phyloP scores from a whole-genome alignment of 2,797 vertebrate species.

The Rhinichthys osculus region DNA sequence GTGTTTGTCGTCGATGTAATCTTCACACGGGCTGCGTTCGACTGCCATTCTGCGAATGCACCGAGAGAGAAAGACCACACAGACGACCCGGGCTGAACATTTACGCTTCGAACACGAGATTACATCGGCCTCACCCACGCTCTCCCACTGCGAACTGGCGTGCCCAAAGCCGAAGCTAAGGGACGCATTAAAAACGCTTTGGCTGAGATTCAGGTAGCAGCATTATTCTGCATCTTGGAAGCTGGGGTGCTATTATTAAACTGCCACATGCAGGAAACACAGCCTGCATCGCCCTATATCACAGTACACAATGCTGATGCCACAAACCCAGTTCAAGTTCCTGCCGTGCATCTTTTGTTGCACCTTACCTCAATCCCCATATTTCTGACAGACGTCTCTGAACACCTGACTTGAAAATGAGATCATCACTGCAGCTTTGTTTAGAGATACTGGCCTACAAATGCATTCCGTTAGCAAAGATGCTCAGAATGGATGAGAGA shows the following conservation, averaged over 20 bases:
- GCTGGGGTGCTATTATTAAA: constrained; percentile 63
- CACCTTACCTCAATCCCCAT: constrained; percentile 17
- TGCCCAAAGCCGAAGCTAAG: constrained; percentile 32
- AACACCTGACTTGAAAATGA: constrained; percentile 35
- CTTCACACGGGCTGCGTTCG: constrained; percentile 58
- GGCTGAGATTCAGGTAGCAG: constrained; percentile 50
- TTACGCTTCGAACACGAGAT: constrained; percentile 51
- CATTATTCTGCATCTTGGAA: constrained; percentile 48
- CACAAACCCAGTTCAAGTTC: constrained; percentile 63
- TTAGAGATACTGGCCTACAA: constrained; percentile 11
- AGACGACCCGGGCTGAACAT: constrained; percentile 45
- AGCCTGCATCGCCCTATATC: constrained; percentile 71
- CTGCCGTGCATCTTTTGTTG: constrained; percentile 37
- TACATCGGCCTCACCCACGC: constrained; percentile 64
- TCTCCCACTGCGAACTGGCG: constrained; percentile 24
- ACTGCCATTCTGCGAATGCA: constrained; percentile 33
- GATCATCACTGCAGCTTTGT: constrained; percentile 11
- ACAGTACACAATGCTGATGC: constrained; percentile 68
- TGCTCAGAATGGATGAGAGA: neutral
- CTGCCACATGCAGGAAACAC: constrained; percentile 60
- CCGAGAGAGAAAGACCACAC: constrained; percentile 55
- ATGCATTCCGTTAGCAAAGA: constrained; percentile 1
- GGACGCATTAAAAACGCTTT: constrained; percentile 42
- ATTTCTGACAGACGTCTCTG: constrained; percentile 19
- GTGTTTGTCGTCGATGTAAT: constrained; percentile 73